These are phyloP conservation scores for Enteromius thamalakanensis DNA, from an alignment of 2,797 vertebrate species.

Conservation along the genomic window DNA sequence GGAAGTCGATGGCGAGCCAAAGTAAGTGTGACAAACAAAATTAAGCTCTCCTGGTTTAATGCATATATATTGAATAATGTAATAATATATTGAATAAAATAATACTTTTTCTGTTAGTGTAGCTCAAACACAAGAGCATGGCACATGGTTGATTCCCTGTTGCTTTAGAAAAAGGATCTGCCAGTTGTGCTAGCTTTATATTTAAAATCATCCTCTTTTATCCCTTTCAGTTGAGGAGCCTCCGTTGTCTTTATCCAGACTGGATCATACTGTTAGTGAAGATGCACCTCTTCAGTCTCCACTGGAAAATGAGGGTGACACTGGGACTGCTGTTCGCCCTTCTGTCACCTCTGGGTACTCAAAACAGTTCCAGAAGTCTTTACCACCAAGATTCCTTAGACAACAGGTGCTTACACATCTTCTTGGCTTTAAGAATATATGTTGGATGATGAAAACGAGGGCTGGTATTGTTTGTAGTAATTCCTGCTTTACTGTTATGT, in stretches of 20 bases:
- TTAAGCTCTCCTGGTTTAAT: background rate
- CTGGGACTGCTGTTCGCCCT: constrained; percentile 86
- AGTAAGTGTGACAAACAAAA: background rate
- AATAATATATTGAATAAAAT: no score
- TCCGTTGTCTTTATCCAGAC: constrained; percentile 69
- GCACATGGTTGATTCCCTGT: background rate
- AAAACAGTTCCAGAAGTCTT: constrained; percentile 97
- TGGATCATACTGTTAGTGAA: constrained; percentile 73
- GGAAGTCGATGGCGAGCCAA: no score
- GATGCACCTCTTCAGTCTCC: constrained; percentile 68
- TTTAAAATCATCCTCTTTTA: background rate
- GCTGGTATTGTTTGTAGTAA: background rate
- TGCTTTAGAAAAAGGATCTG: background rate
- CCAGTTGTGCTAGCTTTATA: background rate
- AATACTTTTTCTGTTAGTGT: background rate
- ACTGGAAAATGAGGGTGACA: constrained; percentile 86
- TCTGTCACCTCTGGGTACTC: constrained; percentile 93
- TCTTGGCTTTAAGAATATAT: background rate
- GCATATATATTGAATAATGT: no score
- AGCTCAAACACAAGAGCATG: background rate
- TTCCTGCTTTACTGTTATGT: background rate
- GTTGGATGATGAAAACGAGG: background rate
- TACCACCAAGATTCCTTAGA: constrained; percentile 96
- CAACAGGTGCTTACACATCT: constrained; percentile 84
- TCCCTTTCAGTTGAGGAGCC: constrained; percentile 73